phyloP scores from a whole-genome alignment of 2,113 vertebrate species.

The Thunnus thynnus region DNA sequence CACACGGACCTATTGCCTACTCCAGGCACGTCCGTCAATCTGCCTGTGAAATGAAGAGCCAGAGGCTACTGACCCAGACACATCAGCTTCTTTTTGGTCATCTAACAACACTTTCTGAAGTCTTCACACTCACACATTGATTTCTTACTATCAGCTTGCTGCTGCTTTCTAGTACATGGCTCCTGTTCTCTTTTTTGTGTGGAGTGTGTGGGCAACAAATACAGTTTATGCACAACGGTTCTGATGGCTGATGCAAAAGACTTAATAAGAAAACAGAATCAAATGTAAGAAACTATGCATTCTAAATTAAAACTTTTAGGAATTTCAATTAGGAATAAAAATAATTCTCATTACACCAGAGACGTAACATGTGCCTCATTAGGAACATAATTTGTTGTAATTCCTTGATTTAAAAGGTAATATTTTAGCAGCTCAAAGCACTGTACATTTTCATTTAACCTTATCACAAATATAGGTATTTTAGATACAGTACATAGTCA shows the following conservation, averaged over 20 bases:
- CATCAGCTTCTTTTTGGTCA: slow-evolving; percentile 67
- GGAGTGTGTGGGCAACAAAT: slow-evolving; percentile 50
- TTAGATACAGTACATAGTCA: background rate
- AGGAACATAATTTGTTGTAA: background rate
- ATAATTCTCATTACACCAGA: background rate
- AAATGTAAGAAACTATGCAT: background rate
- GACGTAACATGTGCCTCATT: background rate
- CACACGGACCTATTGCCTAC: slow-evolving; percentile 37
- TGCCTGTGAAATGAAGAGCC: slow-evolving; percentile 74
- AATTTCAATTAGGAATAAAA: background rate
- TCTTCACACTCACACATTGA: slow-evolving; percentile 59
- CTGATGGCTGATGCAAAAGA: slow-evolving; percentile 7
- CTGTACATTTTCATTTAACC: background rate
- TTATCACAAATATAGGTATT: background rate
- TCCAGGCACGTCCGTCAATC: slow-evolving; percentile 69
- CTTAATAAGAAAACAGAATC: background rate
- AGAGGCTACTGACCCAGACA: slow-evolving; percentile 69
- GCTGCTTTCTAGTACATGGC: slow-evolving; percentile 42
- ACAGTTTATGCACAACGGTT: slow-evolving; percentile 31
- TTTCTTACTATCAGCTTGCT: slow-evolving; percentile 58
- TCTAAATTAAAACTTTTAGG: background rate
- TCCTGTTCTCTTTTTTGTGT: slow-evolving; percentile 24
- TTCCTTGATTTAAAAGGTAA: background rate
- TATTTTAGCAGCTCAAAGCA: background rate
- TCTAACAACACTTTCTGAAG: slow-evolving; percentile 69